Percentiles rank a stretch among this genome's conserved stretches.
phyloP scores from a whole-genome alignment of 2,888 invertebrate genomes.

The Chloroclysta siterata region DNA sequence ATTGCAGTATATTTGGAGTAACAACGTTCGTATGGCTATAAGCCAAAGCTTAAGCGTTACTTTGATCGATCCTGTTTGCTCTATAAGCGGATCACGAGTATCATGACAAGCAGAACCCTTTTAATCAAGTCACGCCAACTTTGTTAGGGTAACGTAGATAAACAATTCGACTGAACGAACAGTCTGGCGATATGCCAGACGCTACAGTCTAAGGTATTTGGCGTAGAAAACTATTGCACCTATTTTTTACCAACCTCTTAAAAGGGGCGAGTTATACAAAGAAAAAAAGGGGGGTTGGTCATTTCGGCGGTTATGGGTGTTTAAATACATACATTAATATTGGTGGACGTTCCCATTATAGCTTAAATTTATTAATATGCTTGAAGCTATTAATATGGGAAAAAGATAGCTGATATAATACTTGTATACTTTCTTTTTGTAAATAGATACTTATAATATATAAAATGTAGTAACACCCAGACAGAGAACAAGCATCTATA shows the following conservation, averaged over 20 bases:
- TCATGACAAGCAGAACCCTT: constrained; percentile 33
- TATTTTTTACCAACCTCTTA: not conserved
- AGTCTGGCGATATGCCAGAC: constrained; percentile 39
- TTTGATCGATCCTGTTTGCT: constrained; percentile 18
- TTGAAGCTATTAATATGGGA: too few species aligned
- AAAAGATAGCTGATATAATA: too few species aligned
- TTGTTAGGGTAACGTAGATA: constrained; percentile 38
- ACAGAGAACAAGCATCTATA: too few species aligned
- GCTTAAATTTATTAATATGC: too few species aligned
- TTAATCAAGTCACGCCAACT: constrained; percentile 35
- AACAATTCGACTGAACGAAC: constrained; percentile 27
- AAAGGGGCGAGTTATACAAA: not conserved
- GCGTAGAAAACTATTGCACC: constrained; percentile 27
- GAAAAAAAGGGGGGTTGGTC: too few species aligned
- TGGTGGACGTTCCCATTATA: too few species aligned
- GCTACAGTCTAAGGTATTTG: constrained; percentile 21
- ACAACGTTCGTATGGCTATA: not conserved
- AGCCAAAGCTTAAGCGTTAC: not conserved
- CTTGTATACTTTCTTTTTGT: too few species aligned
- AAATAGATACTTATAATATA: too few species aligned
- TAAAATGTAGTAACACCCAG: too few species aligned
- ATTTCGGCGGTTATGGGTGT: too few species aligned
- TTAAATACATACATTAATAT: too few species aligned
- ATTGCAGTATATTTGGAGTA: not conserved
- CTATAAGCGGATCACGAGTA: constrained; percentile 22